A percentile compares a stretch with the other conserved stretches of the same genome.
Evolutionary conservation across 2,113 vertebrate genomes (phyloP).

Genomic region (Thinocorus orbignyianus): DNA sequence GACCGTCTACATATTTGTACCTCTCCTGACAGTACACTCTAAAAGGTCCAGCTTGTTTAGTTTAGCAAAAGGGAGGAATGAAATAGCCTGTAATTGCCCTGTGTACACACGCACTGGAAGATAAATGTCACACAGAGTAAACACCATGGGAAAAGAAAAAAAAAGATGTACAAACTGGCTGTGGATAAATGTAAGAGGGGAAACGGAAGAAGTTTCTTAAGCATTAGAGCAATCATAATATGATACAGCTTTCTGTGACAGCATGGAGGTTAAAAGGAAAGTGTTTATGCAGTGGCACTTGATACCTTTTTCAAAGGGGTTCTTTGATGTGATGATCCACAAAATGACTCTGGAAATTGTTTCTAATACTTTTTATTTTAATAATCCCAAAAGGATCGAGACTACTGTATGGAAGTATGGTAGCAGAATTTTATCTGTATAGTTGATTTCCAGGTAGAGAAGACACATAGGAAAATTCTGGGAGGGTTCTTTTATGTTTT

Average conservation of each 20-base stretch:
- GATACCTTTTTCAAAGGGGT: neutral
- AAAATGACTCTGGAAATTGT: neutral
- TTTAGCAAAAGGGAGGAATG: neutral
- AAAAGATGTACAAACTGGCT: neutral
- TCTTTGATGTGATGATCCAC: neutral
- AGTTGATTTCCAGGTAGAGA: neutral
- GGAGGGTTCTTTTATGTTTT: neutral
- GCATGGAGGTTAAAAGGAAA: neutral
- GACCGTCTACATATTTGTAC: neutral
- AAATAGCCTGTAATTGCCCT: neutral
- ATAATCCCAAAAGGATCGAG: neutral
- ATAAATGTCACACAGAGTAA: neutral
- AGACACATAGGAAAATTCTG: neutral
- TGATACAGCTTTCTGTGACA: neutral
- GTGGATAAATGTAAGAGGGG: neutral
- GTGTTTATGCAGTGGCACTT: neutral
- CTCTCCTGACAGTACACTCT: fast-evolving
- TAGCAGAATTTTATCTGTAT: neutral
- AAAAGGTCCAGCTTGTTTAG: neutral
- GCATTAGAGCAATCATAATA: neutral
- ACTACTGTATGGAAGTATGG: neutral
- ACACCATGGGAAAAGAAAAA: neutral
- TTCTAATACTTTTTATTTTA: neutral
- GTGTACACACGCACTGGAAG: neutral
- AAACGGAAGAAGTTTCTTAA: neutral